Evolutionary conservation across 2,888 invertebrate genomes (phyloP).

Genomic region (Himalopsyche tibetana): DNA sequence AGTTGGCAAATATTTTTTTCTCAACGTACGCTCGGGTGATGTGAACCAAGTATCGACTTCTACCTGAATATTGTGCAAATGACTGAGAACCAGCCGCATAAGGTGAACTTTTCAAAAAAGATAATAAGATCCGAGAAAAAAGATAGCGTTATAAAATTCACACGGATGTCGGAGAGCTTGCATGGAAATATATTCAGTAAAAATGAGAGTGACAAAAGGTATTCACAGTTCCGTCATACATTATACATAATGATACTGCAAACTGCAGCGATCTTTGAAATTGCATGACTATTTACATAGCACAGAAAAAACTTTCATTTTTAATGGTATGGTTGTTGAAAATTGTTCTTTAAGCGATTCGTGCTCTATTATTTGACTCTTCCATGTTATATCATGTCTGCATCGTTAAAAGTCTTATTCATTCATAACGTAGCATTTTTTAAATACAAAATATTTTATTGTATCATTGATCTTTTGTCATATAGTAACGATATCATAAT

Average conservation of each 20-base stretch:
- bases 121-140: conserved; percentile 58
- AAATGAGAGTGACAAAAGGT: conserved; percentile 52
- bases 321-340: not conserved
- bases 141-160: conserved; percentile 53
- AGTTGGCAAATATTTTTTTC: conserved; percentile 55
- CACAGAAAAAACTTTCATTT: conserved; percentile 52
- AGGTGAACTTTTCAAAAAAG: conserved; percentile 56
- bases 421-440: too few relatives aligned
- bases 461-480: too few relatives aligned
- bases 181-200: conserved; percentile 51
- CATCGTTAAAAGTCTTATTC: not conserved
- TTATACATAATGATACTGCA: not conserved
- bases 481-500: too few relatives aligned
- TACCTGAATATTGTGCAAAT: conserved; percentile 58
- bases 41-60: conserved; percentile 36
- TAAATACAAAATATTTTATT: too few relatives aligned
- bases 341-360: not conserved
- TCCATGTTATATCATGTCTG: not conserved
- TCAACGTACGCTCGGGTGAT: conserved; percentile 37
- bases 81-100: conserved; percentile 57
- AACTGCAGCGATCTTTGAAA: not conserved
- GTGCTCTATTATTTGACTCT: not conserved
- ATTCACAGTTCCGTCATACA: conserved; percentile 54
- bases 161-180: conserved; percentile 57
- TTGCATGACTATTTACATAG: conserved; percentile 28